Evolutionary conservation across 2,888 invertebrate species (phyloP).

Genomic region (Pyrgus malvae): DNA sequence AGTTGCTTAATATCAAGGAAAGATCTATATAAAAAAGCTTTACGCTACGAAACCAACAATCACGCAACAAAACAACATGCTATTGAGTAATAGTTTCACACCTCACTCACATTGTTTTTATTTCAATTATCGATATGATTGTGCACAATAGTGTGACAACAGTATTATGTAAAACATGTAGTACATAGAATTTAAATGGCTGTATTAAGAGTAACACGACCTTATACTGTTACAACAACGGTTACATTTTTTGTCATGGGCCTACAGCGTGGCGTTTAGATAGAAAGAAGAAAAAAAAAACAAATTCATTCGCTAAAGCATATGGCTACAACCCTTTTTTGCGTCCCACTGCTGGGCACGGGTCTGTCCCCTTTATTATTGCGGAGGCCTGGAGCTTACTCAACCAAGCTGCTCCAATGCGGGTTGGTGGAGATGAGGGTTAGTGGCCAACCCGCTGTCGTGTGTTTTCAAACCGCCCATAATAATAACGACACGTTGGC

Average conservation of each 20-base stretch:
- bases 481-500: too few relatives aligned
- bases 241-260: neutral
- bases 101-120: constrained; percentile 6
- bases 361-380: too few relatives aligned
- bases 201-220: neutral
- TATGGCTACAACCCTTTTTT: too few relatives aligned
- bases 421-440: too few relatives aligned
- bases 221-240: constrained; percentile 1
- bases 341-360: too few relatives aligned
- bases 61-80: neutral
- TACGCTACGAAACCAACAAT: neutral
- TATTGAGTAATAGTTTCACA: neutral
- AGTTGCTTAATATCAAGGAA: too few relatives aligned
- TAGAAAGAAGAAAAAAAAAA: neutral
- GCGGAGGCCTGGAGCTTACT: too few relatives aligned
- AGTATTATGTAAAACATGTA: neutral
- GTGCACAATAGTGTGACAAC: neutral
- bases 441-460: too few relatives aligned
- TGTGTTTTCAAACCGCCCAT: too few relatives aligned
- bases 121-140: constrained; percentile 7
- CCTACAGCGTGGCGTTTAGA: neutral
- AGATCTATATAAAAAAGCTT: too few relatives aligned
- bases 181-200: neutral
- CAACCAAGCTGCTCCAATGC: too few relatives aligned
- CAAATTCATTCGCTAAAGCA: too few relatives aligned